Evolutionary conservation across 2,888 invertebrate genomes (phyloP).

Genomic region (Oscheius sp.): DNA sequence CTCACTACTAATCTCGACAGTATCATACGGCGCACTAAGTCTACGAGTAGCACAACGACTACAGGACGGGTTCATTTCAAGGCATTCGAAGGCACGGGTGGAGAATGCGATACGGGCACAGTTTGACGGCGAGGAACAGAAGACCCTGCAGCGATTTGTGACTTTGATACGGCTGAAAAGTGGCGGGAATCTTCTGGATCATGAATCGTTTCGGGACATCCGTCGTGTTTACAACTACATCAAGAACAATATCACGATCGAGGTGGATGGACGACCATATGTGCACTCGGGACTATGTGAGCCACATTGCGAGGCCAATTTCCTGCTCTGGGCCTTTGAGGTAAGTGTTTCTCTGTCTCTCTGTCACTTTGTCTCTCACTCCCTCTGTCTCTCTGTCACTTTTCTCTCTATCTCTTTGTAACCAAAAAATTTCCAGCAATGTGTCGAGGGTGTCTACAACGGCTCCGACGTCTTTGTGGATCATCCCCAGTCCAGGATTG

Average conservation of each 20-base stretch:
- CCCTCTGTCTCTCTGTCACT: too few relatives aligned
- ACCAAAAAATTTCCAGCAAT: conserved; percentile 24
- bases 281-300: conserved; percentile 35
- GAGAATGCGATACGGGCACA: conserved; percentile 30
- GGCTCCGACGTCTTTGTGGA: conserved; percentile 41
- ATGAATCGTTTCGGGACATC: conserved; percentile 12
- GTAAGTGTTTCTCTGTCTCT: background rate
- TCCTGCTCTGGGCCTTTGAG: conserved; percentile 37
- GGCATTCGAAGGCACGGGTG: conserved; percentile 33
- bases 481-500: conserved; percentile 39
- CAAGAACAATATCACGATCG: conserved; percentile 36
- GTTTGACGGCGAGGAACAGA: conserved; percentile 39
- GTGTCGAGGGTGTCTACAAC: conserved; percentile 38
- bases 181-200: conserved; percentile 38
- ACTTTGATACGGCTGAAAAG: conserved; percentile 38
- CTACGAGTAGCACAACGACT: conserved; percentile 33
- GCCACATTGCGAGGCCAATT: conserved; percentile 35
- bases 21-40: conserved; percentile 29
- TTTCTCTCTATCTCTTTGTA: background rate
- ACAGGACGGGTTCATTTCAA: conserved; percentile 37
- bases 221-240: conserved; percentile 35
- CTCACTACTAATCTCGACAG: conserved; percentile 27
- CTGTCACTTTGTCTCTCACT: too few relatives aligned
- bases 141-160: conserved; percentile 36
- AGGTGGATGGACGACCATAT: conserved; percentile 33